A percentile compares a stretch with the other conserved stretches of the same genome.
Evolutionary conservation across 2,888 invertebrate species (phyloP).

Genomic region (Lasioglossum figueresi): DNA sequence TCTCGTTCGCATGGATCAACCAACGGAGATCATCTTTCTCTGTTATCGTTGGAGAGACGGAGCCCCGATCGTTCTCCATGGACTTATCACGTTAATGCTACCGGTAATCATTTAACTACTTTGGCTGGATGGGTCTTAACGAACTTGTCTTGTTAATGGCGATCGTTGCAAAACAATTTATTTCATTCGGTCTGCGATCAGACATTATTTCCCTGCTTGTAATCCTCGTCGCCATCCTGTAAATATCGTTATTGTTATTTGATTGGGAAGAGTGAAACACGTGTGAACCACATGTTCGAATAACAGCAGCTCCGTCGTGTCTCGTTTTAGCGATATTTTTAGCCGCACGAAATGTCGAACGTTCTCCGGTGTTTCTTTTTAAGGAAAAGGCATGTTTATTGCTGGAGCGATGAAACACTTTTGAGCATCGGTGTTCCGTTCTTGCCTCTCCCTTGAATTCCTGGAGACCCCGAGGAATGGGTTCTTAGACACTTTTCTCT

Average conservation of each 20-base stretch:
- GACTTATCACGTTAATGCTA: neutral
- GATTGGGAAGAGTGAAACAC: neutral
- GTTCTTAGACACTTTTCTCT: constrained; percentile 5
- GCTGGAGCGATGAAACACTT: neutral
- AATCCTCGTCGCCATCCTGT: neutral
- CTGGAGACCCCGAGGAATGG: neutral
- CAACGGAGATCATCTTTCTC: neutral
- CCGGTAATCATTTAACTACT: neutral
- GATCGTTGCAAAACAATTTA: neutral
- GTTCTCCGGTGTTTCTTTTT: neutral
- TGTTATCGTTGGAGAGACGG: neutral
- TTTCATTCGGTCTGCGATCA: neutral
- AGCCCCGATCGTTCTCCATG: neutral
- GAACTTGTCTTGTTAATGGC: neutral
- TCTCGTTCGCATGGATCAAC: constrained; percentile 56
- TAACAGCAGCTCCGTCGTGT: neutral
- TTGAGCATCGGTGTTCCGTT: neutral
- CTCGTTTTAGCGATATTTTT: neutral
- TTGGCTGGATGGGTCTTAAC: neutral
- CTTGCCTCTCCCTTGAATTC: neutral
- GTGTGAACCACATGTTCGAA: neutral
- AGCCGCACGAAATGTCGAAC: neutral
- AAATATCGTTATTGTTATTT: neutral
- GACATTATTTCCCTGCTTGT: neutral
- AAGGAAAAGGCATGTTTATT: neutral